Evolutionary conservation across 64 coral and sea anemone species (phyloP), one percentile per base, ranked within the genome.

Genomic region (Montipora capricornis): DNA sequence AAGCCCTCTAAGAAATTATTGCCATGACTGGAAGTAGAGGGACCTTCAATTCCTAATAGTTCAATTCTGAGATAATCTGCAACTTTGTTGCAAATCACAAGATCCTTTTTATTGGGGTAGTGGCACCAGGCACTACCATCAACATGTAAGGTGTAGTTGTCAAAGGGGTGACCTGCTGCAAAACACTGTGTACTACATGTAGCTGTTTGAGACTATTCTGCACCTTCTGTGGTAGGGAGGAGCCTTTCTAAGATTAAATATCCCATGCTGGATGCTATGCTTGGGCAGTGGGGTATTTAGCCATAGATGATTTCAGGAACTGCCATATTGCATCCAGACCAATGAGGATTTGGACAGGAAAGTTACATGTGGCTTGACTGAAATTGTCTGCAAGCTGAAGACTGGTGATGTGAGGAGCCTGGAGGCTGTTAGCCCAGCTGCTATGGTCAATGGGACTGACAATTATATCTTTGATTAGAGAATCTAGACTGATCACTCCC

Each of bases 391-490:
- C 87, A 89, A 37, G 37, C 37, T 37, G 37, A 37, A 37, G 51
- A 77, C 47, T 77, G 20, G 74, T 75, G 24, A 89, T 77, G 51
- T 88, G 68, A 75, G 87, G 87, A 53, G 49, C 55, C 55, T 85
- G 60, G 60, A 85, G 82, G 82, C 83, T 69, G 46, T 53, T 44
- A 15, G 83, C 62, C 83, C 60, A 87, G 49, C 70, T 87, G 20
- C 17, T 69, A 67, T 74, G 37, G 19, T 89, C 60, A 77, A 45
- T 26, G 20, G 87, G 87, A 77, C 50, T 78, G 20, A 89, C 61
- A 47, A 77, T 89, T 61, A 89, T 74, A 78, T 89, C 87, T 89
- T 89, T 75, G 60, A 89, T 89, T 51, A 89, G 74, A 64, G 87
- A 19, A 62, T 89, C 87, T 45, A 78, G 19, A 89, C 20, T 62